A percentile compares a stretch with the other conserved stretches of the same genome.
Evolutionary conservation across 1,140 invertebrate genomes (phyloP).

Genomic region (Centruroides vittatus): DNA sequence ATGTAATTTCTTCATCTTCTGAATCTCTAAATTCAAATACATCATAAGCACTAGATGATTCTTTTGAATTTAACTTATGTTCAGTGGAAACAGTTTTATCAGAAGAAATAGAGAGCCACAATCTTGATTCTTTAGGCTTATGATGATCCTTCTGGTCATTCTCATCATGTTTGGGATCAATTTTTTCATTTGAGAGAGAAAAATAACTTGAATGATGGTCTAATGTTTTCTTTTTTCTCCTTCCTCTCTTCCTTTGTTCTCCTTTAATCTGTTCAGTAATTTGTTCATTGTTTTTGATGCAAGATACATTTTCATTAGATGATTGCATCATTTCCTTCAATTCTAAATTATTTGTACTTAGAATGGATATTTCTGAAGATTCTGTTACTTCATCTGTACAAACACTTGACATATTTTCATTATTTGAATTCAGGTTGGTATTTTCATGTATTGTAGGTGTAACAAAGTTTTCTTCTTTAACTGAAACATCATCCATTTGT

Average conservation of each 20-base stretch:
- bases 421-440: background rate
- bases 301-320: background rate
- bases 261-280: background rate
- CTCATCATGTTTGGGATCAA: conserved; percentile 6
- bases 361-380: too few species aligned
- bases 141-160: conserved; percentile 9
- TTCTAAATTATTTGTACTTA: background rate
- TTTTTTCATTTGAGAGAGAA: conserved; percentile 1
- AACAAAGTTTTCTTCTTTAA: too few species aligned
- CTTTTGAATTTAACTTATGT: background rate
- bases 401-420: background rate
- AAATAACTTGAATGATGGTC: conserved; percentile 1
- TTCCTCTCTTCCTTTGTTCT: conserved; percentile 14
- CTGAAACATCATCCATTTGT: too few species aligned
- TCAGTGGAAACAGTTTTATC: background rate
- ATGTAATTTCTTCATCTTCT: conserved; percentile 17
- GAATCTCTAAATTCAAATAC: conserved; percentile 22
- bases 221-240: conserved; percentile 18
- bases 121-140: conserved; percentile 10
- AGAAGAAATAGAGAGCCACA: conserved; percentile 1
- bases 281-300: background rate
- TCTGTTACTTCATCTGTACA: too few species aligned
- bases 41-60: conserved; percentile 17
- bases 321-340: background rate
- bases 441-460: background rate